A percentile compares a stretch with the other conserved stretches of the same genome.
These are phyloP conservation scores for Hedychridium roseum DNA, from an alignment of 2,888 invertebrate species.

Conservation along the genomic window DNA sequence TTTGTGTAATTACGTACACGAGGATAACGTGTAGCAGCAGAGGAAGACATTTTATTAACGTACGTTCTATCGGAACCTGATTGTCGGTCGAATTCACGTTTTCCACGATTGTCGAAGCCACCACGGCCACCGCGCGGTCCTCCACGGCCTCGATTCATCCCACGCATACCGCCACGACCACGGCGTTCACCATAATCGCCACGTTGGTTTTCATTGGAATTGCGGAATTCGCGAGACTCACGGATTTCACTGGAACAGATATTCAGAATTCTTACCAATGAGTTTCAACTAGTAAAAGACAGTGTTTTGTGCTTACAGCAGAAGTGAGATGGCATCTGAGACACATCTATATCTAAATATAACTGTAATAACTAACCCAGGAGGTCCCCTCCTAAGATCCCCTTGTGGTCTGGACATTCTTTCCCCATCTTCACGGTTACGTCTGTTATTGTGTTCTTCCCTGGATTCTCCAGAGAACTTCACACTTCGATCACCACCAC, in stretches of 20 bases:
- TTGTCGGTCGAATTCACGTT: slow-evolving; percentile 93
- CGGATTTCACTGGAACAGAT: slow-evolving; percentile 60
- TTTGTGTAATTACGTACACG: slow-evolving; percentile 2
- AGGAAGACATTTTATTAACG: too few relatives aligned
- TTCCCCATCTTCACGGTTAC: slow-evolving; percentile 69
- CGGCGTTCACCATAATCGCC: slow-evolving; percentile 49
- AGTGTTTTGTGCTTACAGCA: too few relatives aligned
- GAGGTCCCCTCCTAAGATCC: slow-evolving; percentile 54
- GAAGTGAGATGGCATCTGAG: too few relatives aligned
- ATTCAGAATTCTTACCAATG: neutral
- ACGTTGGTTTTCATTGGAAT: slow-evolving; percentile 49
- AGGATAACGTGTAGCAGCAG: too few relatives aligned
- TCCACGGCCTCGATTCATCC: slow-evolving; percentile 50
- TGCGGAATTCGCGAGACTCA: slow-evolving; percentile 57
- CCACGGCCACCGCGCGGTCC: slow-evolving; percentile 60
- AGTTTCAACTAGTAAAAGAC: too few relatives aligned
- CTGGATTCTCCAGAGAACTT: slow-evolving; percentile 70
- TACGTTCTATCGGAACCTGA: slow-evolving; percentile 94
- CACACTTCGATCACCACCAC: slow-evolving; percentile 63
- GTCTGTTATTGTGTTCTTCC: slow-evolving; percentile 77
- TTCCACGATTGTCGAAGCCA: slow-evolving; percentile 78
- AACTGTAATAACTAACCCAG: slow-evolving; percentile 46
- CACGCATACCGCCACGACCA: slow-evolving; percentile 62
- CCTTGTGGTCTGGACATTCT: slow-evolving; percentile 47
- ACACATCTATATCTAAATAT: neutral